Evolutionary conservation across 2,113 vertebrate genomes (phyloP).

Genomic region (Onychostruthus taczanowskii): DNA sequence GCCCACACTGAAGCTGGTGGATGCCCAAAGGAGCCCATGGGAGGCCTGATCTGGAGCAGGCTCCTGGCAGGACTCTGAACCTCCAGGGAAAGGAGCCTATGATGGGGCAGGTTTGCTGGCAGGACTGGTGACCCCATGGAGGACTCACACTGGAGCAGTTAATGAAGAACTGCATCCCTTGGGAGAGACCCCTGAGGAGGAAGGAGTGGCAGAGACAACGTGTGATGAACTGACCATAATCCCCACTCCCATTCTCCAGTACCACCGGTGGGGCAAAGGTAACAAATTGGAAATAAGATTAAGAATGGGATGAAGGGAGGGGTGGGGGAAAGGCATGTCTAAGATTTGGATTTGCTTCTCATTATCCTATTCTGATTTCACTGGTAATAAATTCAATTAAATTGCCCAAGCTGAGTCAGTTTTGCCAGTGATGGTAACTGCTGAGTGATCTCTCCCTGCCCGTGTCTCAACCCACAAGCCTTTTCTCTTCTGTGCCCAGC

Average conservation of each 20-base stretch:
- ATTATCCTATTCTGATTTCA: neutral
- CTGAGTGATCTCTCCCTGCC: neutral
- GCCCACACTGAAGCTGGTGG: neutral
- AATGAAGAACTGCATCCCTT: neutral
- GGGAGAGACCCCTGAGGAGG: neutral
- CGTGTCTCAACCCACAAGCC: accelerated
- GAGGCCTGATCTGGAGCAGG: neutral
- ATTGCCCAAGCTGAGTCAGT: accelerated
- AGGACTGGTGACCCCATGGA: neutral
- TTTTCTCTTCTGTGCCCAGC: neutral
- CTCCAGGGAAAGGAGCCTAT: neutral
- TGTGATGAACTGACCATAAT: neutral
- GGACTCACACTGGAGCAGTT: neutral
- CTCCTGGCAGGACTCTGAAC: neutral
- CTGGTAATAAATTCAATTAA: neutral
- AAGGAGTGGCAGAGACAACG: accelerated
- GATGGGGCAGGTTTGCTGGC: neutral
- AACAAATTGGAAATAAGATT: neutral
- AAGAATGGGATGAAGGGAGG: neutral
- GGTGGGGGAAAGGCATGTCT: neutral
- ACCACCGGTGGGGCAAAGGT: neutral
- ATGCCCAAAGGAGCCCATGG: neutral
- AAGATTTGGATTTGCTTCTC: neutral
- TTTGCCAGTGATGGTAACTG: neutral
- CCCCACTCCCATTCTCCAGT: neutral